phyloP scores from a whole-genome alignment of 2,797 vertebrate species.

The Tapera naevia region DNA sequence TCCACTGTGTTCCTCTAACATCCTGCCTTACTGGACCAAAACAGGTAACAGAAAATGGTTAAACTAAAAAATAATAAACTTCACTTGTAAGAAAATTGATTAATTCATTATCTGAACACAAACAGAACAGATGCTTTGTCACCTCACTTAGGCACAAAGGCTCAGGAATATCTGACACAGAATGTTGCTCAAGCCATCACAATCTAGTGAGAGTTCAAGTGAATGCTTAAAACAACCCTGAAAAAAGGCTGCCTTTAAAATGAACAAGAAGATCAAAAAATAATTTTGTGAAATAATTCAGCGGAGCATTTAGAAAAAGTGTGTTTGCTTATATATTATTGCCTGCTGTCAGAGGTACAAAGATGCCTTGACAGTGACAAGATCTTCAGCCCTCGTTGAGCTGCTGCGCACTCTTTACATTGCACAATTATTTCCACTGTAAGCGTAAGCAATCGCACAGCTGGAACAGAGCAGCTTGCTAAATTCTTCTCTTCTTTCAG shows the following conservation, averaged over 20 bases:
- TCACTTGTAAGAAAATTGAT: not conserved
- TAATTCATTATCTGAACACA: not conserved
- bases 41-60: not conserved
- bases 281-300: not conserved
- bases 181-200: not conserved
- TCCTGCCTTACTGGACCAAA: not conserved
- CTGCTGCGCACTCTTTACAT: not conserved
- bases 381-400: not conserved
- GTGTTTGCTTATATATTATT: not conserved
- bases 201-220: not conserved
- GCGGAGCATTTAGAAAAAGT: not conserved
- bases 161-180: not conserved
- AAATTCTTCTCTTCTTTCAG: not conserved
- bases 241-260: not conserved
- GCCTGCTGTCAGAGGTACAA: not conserved
- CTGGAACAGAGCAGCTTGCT: not conserved
- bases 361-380: not conserved
- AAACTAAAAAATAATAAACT: not conserved
- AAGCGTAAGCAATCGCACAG: not conserved
- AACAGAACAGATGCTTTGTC: not conserved
- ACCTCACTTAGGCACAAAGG: not conserved
- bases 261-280: not conserved
- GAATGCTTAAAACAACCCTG: not conserved
- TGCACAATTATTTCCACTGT: not conserved
- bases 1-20: not conserved